Base-by-base conservation (phyloP, 2,113 vertebrate species). In the Poeciliopsis retropinna region DNA sequence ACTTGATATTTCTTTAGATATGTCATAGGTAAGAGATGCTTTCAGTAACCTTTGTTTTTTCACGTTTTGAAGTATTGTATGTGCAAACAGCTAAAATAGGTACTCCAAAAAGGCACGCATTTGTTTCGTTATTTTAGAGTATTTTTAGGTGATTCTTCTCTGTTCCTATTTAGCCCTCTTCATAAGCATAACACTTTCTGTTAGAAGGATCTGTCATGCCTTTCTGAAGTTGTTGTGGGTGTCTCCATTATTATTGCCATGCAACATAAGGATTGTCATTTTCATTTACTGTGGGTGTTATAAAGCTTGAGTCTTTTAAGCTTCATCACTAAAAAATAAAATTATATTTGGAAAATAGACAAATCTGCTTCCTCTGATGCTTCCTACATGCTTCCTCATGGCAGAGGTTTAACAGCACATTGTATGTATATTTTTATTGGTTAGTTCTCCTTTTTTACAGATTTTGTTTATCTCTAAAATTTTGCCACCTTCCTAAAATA, bases 271-370 rank as follows among this genome's bases (percentile, higher is more conserved):
- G 5, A 47, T 17, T 47, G 44, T 19, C 5, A 7, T 79, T 83
- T 83, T 74, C 67, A 81, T 81, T 79, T 54, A 60, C 32, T 17
- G 65, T 79, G 70, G 78, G 57, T 51, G 25, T n/a, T 57, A 10
- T 25, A 57, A 57, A 57, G 51, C 7, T 19, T 8, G 22, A 54
- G 22, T 22, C 47, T 57, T 57, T 57, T 9, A 25, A 25, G 3
- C 25, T 7, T 22, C 22, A 57, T 25, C n/a, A 9, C 22, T 25
- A 57, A 10, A 57, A 8, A n/a, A 19, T 47, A 25, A 57, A 57
- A 11, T 22, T 57, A 57, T 8, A 57, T 57, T 7, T 6, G 25
- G 22, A 25, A n/a, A 57, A 57, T 10, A 57, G 51, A 57, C 22
- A 9, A 57, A 57, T 57, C 22, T n/a, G 51, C 22, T 0, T 57